Base-by-base conservation (phyloP, 2,797 vertebrate species). In the Euphonia xanthogaster region DNA sequence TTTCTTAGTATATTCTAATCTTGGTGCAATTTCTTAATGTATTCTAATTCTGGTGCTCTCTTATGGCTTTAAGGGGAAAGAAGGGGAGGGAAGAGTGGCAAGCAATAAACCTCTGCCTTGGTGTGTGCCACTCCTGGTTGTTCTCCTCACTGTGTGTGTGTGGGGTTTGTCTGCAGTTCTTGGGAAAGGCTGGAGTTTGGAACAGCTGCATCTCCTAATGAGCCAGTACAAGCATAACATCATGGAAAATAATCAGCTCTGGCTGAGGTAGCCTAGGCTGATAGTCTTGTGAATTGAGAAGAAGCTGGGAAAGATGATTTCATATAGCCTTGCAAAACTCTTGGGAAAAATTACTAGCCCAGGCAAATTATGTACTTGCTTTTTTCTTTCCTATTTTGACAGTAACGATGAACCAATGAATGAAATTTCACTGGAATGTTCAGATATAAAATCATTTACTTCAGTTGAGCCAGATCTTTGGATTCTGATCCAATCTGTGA, bases 191-290 rank as follows among this genome's bases (percentile, higher is more conserved):
- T 70, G 47, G 79, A 90, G 23, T 84, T 81, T 94, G 92, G 82
- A 96, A 86, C 81, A 70, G 54, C 61, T 94, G 20, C 51, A 42
- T 91, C 51, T 94, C 68, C 40, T 76, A n/a, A 86, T 91, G 82
- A 86, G 86, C 93, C 58, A 77, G 75, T 66, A 27, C 30, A 63
- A 86, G 44, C 45, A 73, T 95, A 88, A 86, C 33, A 78, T 84
- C 94, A 40, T 84, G 94, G 95, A 94, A 93, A 95, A 70, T 76
- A 88, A 75, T 88, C 62, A 81, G 70, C 47, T 18, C 27, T 91
- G 85, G 47, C 60, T 90, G 55, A 84, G 70, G 35, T 81, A 93
- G 63, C 66, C 62, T 78, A 27, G 73, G 66, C 85, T 90, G 51
- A 86, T 78, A 81, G 48, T 83, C 54, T 78, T 76, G 47, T 3